Base-by-base conservation (phyloP, 2,888 invertebrate genomes). In the Trichogramma evanescens region DNA sequence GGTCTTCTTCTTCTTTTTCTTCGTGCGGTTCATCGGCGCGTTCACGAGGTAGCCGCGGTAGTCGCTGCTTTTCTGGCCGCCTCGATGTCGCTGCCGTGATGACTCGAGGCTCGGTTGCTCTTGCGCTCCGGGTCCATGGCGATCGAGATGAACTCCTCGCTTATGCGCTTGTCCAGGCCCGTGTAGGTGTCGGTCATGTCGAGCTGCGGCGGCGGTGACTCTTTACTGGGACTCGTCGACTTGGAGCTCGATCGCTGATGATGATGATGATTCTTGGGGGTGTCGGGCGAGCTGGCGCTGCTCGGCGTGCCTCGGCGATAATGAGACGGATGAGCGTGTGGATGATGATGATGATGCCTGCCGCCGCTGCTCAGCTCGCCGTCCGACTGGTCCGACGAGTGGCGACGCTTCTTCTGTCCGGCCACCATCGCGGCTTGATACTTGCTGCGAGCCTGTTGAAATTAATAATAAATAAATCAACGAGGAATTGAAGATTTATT, bases 51-150 rank as follows among this genome's bases (percentile, higher is more conserved):
- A 26, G 26, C 26, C 26, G 26, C 26, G 3, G 26, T 26, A 26
- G 26, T 26, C 26, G 26, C 26, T 26, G 26, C 26, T 26, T 63
- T 59, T 5, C 38, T 13, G 6, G 13, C 42, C 5, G 54, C 43
- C 7, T 10, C 46, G 5, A 74, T 70, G 42, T 77, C 76, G 63
- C 76, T 76, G n/a, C 73, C 74, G 26, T 67, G 66, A 50, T 74
- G 71, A 65, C 72, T 72, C 38, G 75, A 75, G 13, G 74, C 73
- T 8, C 71, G 68, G 63, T 73, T 75, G 1, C 74, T 75, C 62
- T 76, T 76, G 59, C 73, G 70, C 40, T 76, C 76, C 3, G 76
- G 76, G 62, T 77, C 76, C 75, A 75, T 75, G 4, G 76, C 76
- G 53, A 77, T 77, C n/a, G 76, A 73, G 56, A 77, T 77, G 59